Base-by-base conservation (phyloP, 2,113 vertebrate genomes). In the Nestor notabilis region DNA sequence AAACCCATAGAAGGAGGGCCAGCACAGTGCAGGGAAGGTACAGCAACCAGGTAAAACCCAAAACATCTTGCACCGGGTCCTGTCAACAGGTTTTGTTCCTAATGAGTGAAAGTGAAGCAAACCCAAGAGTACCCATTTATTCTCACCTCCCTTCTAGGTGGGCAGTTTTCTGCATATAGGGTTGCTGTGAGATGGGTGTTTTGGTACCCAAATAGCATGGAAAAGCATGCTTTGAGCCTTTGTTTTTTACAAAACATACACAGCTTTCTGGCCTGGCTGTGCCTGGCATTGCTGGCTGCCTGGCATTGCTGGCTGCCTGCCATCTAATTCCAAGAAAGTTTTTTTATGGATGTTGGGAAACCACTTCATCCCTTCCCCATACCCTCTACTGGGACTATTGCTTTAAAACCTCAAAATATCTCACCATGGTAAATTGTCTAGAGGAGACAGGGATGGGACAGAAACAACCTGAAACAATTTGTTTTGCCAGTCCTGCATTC, bases 1-100 rank as follows among this genome's bases (percentile, higher is more conserved):
- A 71, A 78, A 46, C 29, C 11, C 1, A 1, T 24, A 25, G 52
- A 52, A 74, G 4, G 0, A 3, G 12, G 9, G 16, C 11, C 58
- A 52, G 24, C 71, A 61, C 8, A 2, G 27, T 27, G 9, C 18
- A 70, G 58, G 50, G 55, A 80, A 84, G 37, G 46, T 15, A 11
- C 29, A 44, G 58, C 27, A 83, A 28, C 23, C 14, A 16, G 13
- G 16, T 77, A 77, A 89, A 64, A 8, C 13, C 18, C 13, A 15
- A 72, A 69, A n/a, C 12, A 33, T 4, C 24, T 93, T 49, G 17
- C 60, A 65, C 8, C 55, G 29, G 64, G 19, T 12, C 7, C 33
- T 2, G 0, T 29, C 23, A 61, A 47, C 12, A 74, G 5, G 10
- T 58, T 94, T 65, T 65, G 16, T 5, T 91, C 69, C 49, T 28